Evolutionary conservation across 2,888 invertebrate species (phyloP), one percentile per base, ranked within the genome.

Genomic region (Chironomus tentans): DNA sequence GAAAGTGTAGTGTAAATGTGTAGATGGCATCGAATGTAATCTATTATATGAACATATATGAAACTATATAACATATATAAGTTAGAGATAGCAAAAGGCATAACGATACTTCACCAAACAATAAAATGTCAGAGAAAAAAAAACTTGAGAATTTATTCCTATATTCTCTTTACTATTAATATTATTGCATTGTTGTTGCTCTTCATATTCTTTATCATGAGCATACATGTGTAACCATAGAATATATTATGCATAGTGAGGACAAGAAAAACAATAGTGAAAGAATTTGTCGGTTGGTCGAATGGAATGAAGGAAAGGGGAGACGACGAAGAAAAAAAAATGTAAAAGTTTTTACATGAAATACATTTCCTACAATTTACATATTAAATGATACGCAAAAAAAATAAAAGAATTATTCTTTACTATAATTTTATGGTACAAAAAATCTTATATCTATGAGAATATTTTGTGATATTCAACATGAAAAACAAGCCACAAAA

Each of bases 391-490:
- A 74, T 68, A n/a, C 47, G 74, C 56, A 56, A 56, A 74, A 74
- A 24, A 74, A 74, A 74, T 68, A 74, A 74, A 74, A 68, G 48
- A 74, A 74, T 74, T 74, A 74, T 74, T 74, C 74, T 74, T 74
- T 74, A 74, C 38, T 68, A 68, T 74, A 68, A 74, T 48, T 68
- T 68, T 56, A 73, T 73, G 38, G 38, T 38, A 38, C 38, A 10
- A 38, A 38, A 10, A 10, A 38, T 38, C 10, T 38, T 38, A 28
- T 28, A 28, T 28, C 28, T 5, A 28, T 28, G 28, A 28, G 28
- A 28, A 3, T 28, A n/a, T n/a, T n/a, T n/a, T n/a, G n/a, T n/a
- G n/a, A n/a, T n/a, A 28, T 28, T 24, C 38, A 38, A 2, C 10
- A 38, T 38, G 38, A 38, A 38, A 38, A 38, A 38, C 38, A 38